Evolutionary conservation across 2,888 invertebrate species (phyloP).

Genomic region (Drosophila atripex): DNA sequence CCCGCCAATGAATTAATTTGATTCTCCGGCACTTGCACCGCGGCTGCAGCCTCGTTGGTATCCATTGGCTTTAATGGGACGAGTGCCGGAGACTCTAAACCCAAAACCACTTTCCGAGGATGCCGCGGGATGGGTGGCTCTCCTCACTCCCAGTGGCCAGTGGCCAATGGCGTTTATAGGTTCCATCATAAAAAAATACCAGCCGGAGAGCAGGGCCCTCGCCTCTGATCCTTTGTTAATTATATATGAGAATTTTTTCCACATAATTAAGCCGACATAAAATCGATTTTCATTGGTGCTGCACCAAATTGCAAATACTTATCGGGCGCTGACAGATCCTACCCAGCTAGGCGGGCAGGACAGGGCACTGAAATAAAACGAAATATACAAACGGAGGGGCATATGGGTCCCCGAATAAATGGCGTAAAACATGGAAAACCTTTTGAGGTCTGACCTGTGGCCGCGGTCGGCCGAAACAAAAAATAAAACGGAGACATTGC

Average conservation of each 20-base stretch:
- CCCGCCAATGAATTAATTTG: constrained; percentile 21
- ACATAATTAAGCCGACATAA: constrained; percentile 31
- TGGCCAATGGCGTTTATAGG: no score
- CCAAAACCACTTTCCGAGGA: background rate
- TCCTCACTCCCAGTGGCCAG: no score
- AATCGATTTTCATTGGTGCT: constrained; percentile 29
- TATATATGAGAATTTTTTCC: constrained; percentile 17
- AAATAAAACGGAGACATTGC: constrained; percentile 9
- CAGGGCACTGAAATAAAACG: background rate
- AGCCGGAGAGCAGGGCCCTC: no score
- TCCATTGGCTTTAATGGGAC: constrained; percentile 1
- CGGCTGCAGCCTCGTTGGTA: background rate
- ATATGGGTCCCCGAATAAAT: background rate
- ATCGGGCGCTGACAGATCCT: constrained; percentile 18
- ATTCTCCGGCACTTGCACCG: background rate
- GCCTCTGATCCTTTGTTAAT: constrained; percentile 13
- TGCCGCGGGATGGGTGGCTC: background rate
- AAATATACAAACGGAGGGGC: background rate
- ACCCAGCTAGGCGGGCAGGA: background rate
- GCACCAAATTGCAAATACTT: constrained; percentile 24
- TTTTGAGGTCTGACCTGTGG: constrained; percentile 29
- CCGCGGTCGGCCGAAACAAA: background rate
- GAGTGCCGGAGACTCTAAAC: background rate
- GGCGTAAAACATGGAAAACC: constrained; percentile 22
- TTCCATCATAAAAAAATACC: background rate